These are phyloP conservation scores for Podarcis cretensis DNA, from an alignment of 2,113 vertebrate genomes.

Conservation along the genomic window DNA sequence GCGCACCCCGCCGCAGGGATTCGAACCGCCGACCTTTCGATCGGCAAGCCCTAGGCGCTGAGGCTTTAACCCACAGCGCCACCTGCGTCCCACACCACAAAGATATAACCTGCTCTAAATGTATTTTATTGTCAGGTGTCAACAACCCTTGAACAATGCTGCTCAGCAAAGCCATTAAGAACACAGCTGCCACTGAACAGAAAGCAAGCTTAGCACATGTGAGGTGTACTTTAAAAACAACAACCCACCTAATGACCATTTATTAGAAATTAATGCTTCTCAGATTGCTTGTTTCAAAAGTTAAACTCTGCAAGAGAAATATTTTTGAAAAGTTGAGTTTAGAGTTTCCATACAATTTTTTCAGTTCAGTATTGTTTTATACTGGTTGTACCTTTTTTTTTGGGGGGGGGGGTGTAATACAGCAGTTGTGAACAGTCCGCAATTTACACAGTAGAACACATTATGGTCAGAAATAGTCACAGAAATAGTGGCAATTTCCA, in stretches of 20 bases:
- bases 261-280: neutral
- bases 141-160: neutral
- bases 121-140: neutral
- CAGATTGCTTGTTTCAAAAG: neutral
- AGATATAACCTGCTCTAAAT: neutral
- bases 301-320: neutral
- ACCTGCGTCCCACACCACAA: too few species aligned
- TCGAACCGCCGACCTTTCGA: too few species aligned
- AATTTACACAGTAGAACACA: neutral
- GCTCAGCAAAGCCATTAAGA: neutral
- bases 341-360: constrained; percentile 7
- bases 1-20: too few species aligned
- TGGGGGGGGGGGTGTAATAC: neutral
- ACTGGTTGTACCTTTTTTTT: neutral
- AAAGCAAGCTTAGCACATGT: neutral
- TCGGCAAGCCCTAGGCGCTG: too few species aligned
- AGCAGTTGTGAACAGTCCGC: neutral
- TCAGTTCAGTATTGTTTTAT: neutral
- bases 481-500: neutral
- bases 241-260: neutral
- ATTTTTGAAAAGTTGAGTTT: neutral
- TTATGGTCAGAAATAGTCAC: neutral
- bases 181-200: neutral
- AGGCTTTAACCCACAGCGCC: too few species aligned
- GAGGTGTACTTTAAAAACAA: neutral